A percentile compares a stretch with the other conserved stretches of the same genome.
Conservation (phyloP, 2,888 invertebrate genomes). For the Sylvicola cinctus region DNA sequence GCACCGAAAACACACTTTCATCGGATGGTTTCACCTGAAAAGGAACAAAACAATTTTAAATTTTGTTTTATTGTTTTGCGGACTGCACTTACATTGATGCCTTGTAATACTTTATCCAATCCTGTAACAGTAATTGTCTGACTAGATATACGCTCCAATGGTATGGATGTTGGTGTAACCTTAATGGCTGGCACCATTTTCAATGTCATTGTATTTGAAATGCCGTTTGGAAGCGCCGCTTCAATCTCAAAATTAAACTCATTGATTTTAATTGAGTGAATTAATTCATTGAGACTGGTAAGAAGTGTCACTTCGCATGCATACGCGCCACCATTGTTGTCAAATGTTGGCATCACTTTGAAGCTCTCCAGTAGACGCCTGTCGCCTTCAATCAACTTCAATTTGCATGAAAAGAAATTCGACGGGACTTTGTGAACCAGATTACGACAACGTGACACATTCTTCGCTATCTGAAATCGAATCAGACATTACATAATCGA, state of each 20-base stretch:
- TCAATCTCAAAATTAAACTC: conserved; percentile 21
- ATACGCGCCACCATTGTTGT: conserved; percentile 17
- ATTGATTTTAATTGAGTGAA: conserved; percentile 18
- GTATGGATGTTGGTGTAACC: conserved; percentile 16
- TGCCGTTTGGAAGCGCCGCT: conserved; percentile 19
- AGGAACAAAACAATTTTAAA: conserved; percentile 3
- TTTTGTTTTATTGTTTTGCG: neutral
- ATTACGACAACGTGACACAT: conserved; percentile 18
- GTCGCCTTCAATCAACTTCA: conserved; percentile 10
- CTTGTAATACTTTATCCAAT: conserved; percentile 31
- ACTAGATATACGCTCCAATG: conserved; percentile 15
- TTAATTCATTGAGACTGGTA: conserved; percentile 17
- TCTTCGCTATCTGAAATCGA: conserved; percentile 17
- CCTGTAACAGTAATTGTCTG: conserved; percentile 29
- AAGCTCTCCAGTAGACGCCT: conserved; percentile 18
- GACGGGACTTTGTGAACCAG: conserved; percentile 15
- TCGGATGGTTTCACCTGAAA: conserved; percentile 22
- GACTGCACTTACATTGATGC: conserved; percentile 22
- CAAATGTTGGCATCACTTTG: conserved; percentile 18
- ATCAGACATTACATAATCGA: neutral
- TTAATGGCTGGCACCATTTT: conserved; percentile 23
- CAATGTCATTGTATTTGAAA: conserved; percentile 17
- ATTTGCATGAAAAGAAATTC: conserved; percentile 19
- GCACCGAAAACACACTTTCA: conserved; percentile 16
- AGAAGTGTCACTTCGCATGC: conserved; percentile 19